Percentiles rank a stretch among this genome's conserved stretches.
Evolutionary conservation across 2,888 invertebrate genomes (phyloP).

Genomic region (Venustoraphidia nigricollis): DNA sequence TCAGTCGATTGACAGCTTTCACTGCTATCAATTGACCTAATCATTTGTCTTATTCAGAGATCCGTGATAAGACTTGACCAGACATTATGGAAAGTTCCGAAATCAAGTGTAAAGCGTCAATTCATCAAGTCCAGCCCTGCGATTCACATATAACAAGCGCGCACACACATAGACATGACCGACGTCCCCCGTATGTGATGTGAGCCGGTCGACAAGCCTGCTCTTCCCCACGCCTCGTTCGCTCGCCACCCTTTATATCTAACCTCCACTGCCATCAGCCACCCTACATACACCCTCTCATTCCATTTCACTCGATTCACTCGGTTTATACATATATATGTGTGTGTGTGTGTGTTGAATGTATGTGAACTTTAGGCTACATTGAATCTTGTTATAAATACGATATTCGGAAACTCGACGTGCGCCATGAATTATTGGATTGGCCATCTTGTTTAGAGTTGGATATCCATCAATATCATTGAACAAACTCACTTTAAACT

Average conservation of each 20-base stretch:
- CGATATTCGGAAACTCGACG: not conserved
- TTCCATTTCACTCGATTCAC: slow-evolving; percentile 19
- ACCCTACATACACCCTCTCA: slow-evolving; percentile 11
- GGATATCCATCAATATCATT: slow-evolving; percentile 1
- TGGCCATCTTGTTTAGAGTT: slow-evolving; percentile 1
- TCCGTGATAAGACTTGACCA: too few relatives aligned
- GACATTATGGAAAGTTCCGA: too few relatives aligned
- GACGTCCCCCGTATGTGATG: not conserved
- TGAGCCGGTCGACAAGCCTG: slow-evolving; percentile 16
- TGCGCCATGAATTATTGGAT: not conserved
- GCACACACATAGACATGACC: slow-evolving; percentile 1
- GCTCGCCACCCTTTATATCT: slow-evolving; percentile 7
- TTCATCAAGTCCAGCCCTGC: not conserved
- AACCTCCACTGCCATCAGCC: not conserved
- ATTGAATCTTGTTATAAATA: too few relatives aligned
- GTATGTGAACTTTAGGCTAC: too few relatives aligned
- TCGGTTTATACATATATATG: slow-evolving; percentile 12
- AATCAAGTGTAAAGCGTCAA: too few relatives aligned
- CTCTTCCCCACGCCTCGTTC: slow-evolving; percentile 13
- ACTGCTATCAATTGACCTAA: too few relatives aligned
- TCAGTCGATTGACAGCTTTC: too few relatives aligned
- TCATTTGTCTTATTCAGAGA: too few relatives aligned
- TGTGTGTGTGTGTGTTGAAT: too few relatives aligned
- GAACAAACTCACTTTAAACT: too few relatives aligned
- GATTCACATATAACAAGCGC: not conserved